Evolutionary conservation across 2,888 invertebrate genomes (phyloP).

Genomic region (Odontomyia ornata): DNA sequence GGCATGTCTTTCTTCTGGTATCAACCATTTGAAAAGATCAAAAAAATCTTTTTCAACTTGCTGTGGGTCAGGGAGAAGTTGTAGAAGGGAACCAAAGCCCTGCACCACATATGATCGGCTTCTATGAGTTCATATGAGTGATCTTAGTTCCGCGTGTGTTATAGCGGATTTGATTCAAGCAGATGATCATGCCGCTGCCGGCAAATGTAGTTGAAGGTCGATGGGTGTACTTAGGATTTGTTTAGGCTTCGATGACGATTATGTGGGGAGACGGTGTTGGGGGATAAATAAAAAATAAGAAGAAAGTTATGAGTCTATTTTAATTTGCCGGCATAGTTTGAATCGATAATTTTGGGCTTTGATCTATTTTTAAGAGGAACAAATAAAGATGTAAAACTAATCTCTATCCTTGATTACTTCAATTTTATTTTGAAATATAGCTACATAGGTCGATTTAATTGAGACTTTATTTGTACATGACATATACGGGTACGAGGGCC

Average conservation of each 20-base stretch:
- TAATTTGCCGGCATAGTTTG: too few relatives aligned
- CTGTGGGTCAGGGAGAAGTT: conserved; percentile 33
- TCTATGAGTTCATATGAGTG: neutral
- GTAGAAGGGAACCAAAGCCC: neutral
- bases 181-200: neutral
- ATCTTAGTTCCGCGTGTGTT: neutral
- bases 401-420: too few relatives aligned
- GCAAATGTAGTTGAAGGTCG: conserved; percentile 42
- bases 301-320: too few relatives aligned
- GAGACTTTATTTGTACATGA: too few relatives aligned
- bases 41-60: conserved; percentile 4
- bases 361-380: too few relatives aligned
- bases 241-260: neutral
- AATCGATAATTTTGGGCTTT: too few relatives aligned
- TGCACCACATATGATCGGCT: neutral
- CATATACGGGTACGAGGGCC: too few relatives aligned
- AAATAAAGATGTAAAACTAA: too few relatives aligned
- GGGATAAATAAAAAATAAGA: too few relatives aligned
- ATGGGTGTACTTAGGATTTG: conserved; percentile 27
- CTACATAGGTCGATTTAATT: too few relatives aligned
- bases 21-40: conserved; percentile 18
- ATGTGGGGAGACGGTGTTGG: too few relatives aligned
- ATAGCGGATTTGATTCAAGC: neutral
- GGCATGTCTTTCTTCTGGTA: conserved; percentile 20
- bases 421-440: too few relatives aligned